Evolutionary conservation across 2,113 vertebrate genomes (phyloP), one percentile per base, ranked within the genome.

Genomic region (Callionymus lyra): DNA sequence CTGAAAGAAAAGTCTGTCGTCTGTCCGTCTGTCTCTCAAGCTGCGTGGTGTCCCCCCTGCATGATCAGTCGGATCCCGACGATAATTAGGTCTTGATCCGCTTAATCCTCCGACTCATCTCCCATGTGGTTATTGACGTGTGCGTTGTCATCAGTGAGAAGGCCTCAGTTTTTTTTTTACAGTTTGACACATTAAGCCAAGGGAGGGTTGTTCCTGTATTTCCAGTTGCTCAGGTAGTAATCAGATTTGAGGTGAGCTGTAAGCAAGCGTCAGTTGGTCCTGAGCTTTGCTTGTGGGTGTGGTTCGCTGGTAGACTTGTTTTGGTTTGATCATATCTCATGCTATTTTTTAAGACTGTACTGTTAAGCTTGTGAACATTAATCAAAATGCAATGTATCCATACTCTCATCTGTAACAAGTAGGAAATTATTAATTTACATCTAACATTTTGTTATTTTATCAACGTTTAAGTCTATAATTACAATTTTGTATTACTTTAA

Each of bases 11-110:
- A 8, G 21, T 27, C n/a, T n/a, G n/a, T n/a, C n/a, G 21, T 27
- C 21, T 8, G 21, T 27, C 21, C 8, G 21, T 27, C 21, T 27
- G 21, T 27, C 21, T 8, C 21, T 27, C 21, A 27, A 27, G 8
- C 21, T 27, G 21, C 8, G 21, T 8, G 21, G 21, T 27, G 21
- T 27, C 21, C 21, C 21, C 21, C 21, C 21, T 27, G 41, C 46
- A 68, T 63, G 54, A 59, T 80, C 68, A 50, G 52, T 53, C 62
- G 17, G 10, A 64, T 56, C 4, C 63, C 69, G 44, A 34, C 42
- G 65, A 77, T 82, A 77, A 82, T 81, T 79, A 82, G 74, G 63
- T 34, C 70, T 62, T 77, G 65, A 81, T 77, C 76, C 63, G 61
- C 73, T 76, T 82, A 79, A 70, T 46, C 61, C 2, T 68, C 62